Percentiles rank a stretch among this genome's conserved stretches.
Evolutionary conservation across 1,140 invertebrate genomes (phyloP).

Genomic region (Gonioctena quinquepunctata): DNA sequence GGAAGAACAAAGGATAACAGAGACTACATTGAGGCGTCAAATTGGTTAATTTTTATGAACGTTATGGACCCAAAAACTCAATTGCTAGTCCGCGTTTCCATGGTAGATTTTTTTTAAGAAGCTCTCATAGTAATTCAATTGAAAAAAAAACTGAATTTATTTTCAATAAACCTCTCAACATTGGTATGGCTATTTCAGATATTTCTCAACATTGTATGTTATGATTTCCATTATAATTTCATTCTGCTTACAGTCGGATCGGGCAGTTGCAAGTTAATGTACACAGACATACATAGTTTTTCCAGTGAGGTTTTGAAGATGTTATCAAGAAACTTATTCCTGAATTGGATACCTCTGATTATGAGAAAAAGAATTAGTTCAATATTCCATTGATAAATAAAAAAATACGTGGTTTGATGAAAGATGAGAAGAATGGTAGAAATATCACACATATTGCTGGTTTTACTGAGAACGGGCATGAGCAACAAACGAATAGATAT

Average conservation of each 20-base stretch:
- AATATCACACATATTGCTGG: slow-evolving; percentile 50
- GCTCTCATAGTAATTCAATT: neutral
- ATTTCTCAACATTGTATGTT: neutral
- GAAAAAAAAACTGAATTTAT: neutral
- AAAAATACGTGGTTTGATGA: slow-evolving; percentile 40
- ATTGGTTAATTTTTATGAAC: neutral
- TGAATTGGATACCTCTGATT: slow-evolving; percentile 48
- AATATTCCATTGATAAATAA: slow-evolving; percentile 54
- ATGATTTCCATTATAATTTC: neutral
- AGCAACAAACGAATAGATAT: neutral
- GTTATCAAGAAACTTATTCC: slow-evolving; percentile 2
- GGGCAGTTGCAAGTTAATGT: neutral
- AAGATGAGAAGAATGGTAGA: slow-evolving; percentile 56
- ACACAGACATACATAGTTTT: neutral
- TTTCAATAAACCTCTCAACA: neutral
- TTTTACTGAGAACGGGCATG: neutral
- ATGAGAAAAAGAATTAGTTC: slow-evolving; percentile 39
- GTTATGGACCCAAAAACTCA: neutral
- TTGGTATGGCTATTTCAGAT: neutral
- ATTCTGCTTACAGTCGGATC: neutral
- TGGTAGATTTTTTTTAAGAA: neutral
- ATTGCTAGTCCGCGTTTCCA: neutral
- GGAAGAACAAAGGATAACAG: neutral
- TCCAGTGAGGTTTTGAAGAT: neutral
- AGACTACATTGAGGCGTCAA: neutral